Base-by-base conservation (phyloP, 2,797 vertebrate species). In the Lacerta bilineata region DNA sequence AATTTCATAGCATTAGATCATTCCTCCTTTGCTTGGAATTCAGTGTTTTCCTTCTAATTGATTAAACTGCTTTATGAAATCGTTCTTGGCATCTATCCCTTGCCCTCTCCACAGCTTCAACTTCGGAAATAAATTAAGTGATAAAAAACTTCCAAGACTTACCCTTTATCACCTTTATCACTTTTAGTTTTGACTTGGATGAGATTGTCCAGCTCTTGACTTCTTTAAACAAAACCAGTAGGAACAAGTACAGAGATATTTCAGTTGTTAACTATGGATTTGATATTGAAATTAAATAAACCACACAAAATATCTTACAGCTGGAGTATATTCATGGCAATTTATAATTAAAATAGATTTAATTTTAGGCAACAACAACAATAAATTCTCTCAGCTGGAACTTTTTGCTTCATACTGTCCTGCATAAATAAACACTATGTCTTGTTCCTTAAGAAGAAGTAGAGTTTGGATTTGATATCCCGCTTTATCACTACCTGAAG, bases 141-240 rank as follows among this genome's bases (percentile, higher is more conserved):
- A 17, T 8, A 41, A 82, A 79, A 86, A 9, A 6, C n/a, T 83
- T 86, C 64, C 89, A 33, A 81, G n/a, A 84, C 89, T 92, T 94
- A 86, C 25, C 36, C 90, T 55, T 80, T 84, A 20, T 43, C 36
- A 15, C 68, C 85, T 87, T 86, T 88, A 41, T 89, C 66, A 85
- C 39, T 46, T 83, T 66, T 79, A 80, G 29, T 8, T 82, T 11
- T 92, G 36, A 86, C 68, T 92, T 86, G 81, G 59, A 86, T 90
- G 39, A 95, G 83, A 83, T 84, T 83, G 87, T 80, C 87, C 90
- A 87, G 75, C 86, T 89, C 74, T 88, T 71, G 0, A 0, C 75
- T 91, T 91, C 85, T 93, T 87, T 50, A 89, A 92, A 91, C 74
- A 87, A 92, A 92, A 92, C 64, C 36, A 92, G 4, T 86, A 91